Base-by-base conservation (phyloP, 2,797 vertebrate species). In the Myripristis murdjan region DNA sequence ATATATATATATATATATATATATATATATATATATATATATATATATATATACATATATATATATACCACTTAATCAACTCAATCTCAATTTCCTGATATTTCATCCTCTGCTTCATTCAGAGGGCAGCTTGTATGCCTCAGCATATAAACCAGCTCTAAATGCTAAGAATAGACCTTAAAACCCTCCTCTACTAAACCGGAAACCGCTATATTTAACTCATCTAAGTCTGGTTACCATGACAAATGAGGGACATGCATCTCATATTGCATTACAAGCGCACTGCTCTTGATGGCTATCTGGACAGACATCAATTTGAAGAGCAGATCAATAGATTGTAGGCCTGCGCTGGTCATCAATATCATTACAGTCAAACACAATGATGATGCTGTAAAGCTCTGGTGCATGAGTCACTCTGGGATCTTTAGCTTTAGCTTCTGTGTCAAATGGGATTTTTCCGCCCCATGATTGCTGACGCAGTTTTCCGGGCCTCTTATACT, bases 191-290 rank as follows among this genome's bases (percentile, higher is more conserved):
- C 82, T 74, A 81, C 79, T 79, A 79, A 91, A 90, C 87, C 86
- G 87, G 90, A 91, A 91, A 88, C 73, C n/a, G 82, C 92, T 92
- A 93, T 93, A 91, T 93, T 90, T 92, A 92, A 89, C 92, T 91
- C 87, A 65, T 91, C 84, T 79, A 70, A 87, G 91, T 91, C 91
- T 89, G 88, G 91, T 91, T 89, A 89, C 86, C 79, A 89, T 92
- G 89, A 92, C 84, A 80, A 91, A 93, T 88, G 90, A 90, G 82
- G 61, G 84, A 81, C 77, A 85, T 63, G 77, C 75, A 77, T 90
- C 84, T 74, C 74, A 83, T 92, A 93, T 92, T 91, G 83, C 85
- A 91, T 92, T 92, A 92, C 37, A 3, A 56, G 77, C 68, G 77
- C 81, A 79, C 86, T 75, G 77, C 82, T 90, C 84, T 81, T 57